Evolutionary conservation across 2,113 vertebrate species (phyloP).

Genomic region (Rhipidura dahli): DNA sequence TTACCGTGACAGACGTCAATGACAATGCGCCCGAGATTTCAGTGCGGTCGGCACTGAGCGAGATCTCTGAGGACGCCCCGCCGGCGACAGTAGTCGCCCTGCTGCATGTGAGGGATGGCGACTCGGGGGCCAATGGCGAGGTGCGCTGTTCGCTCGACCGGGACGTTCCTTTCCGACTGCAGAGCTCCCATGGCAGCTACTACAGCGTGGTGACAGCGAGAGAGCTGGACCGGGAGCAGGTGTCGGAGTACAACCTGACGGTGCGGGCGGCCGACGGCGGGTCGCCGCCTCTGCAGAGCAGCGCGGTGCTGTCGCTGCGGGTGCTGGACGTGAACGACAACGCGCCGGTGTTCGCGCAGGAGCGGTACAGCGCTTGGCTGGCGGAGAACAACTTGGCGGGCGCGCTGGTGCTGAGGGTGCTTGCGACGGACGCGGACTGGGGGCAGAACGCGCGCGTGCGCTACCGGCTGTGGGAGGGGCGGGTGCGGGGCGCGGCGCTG

Average conservation of each 20-base stretch:
- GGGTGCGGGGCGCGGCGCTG: too few relatives aligned
- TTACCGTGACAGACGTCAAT: too few relatives aligned
- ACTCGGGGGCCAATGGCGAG: neutral
- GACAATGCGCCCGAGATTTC: too few relatives aligned
- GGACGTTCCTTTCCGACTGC: neutral
- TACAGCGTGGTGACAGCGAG: neutral
- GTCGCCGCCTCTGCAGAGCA: neutral
- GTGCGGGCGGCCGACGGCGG: neutral
- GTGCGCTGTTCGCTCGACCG: neutral
- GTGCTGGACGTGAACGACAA: conserved; percentile 60
- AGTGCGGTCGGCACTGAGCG: too few relatives aligned
- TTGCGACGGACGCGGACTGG: too few relatives aligned
- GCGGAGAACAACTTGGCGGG: neutral
- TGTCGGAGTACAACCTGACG: neutral
- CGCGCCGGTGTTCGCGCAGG: conserved; percentile 21
- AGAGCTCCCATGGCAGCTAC: too few relatives aligned
- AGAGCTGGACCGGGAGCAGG: neutral
- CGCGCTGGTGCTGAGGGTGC: neutral
- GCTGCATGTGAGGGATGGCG: accelerated
- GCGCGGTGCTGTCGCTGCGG: neutral
- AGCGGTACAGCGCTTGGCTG: conserved; percentile 21
- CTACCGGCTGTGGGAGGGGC: too few relatives aligned
- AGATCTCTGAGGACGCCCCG: neutral
- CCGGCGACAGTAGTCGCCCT: neutral
- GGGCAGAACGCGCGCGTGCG: too few relatives aligned